Base-by-base conservation (phyloP, 1,140 invertebrate genomes). In the Grapholita molesta region DNA sequence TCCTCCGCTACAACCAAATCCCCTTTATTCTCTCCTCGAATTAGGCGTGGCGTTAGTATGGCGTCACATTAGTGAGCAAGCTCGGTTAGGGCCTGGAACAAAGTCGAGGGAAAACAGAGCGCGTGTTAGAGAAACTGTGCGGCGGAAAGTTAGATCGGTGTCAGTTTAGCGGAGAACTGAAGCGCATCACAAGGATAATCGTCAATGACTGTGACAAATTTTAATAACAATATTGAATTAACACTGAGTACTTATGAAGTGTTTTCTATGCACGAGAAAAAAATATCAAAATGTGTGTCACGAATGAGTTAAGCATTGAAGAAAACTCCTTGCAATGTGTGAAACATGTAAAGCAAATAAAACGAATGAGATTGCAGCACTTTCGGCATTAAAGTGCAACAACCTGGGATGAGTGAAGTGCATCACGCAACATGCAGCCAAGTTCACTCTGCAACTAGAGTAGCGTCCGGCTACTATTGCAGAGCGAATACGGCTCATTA, bases 61-160 rank as follows among this genome's bases (percentile, higher is more conserved):
- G 88, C 86, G 78, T 92, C 92, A 92, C 92, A 92, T 92, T 92
- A 92, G 85, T 88, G 90, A 89, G 86, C 92, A 92, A 92, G 89
- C 90, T 89, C 89, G 89, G 91, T 92, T 92, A 92, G 90, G 85
- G 92, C 91, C 92, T 92, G 92, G 88, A 92, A 92, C 92, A 92
- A 91, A 92, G 85, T 92, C 82, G 87, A 88, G 84, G 85, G 89
- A 88, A 92, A 90, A 92, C 83, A 86, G 72, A 86, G 81, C 88
- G 85, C 84, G 72, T 75, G 82, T 88, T 90, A 88, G 90, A 85
- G 82, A 88, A 87, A 86, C 79, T 74, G 83, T 84, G 83, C 88
- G 85, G 89, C 86, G 80, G 84, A 86, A 81, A 85, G 84, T 89
- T 89, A 88, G 83, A 35, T 70, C 64, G 61, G 77, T 79, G 77